Conservation (phyloP, 1,140 invertebrate genomes). For the Armadillidium nasatum region DNA sequence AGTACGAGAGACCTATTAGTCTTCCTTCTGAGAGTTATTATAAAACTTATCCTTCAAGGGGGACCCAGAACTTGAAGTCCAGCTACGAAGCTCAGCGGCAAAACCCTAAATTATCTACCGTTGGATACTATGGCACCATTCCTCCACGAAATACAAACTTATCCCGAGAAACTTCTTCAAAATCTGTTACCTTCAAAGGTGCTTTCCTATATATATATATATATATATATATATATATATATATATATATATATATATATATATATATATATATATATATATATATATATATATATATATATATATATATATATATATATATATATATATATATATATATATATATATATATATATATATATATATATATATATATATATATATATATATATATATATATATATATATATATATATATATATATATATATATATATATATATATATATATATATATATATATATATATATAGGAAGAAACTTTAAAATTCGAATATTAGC, state of each 20-base stretch:
- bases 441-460: too few relatives aligned
- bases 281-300: constrained; percentile 9
- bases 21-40: neutral
- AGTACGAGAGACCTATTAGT: neutral
- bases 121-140: neutral
- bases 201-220: neutral
- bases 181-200: constrained; percentile 1
- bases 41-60: neutral
- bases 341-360: constrained; percentile 8
- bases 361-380: constrained; percentile 16
- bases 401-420: neutral
- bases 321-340: constrained; percentile 17
- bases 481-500: too few relatives aligned
- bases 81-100: neutral
- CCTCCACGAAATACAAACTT: neutral
- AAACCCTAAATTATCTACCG: neutral
- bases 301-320: constrained; percentile 2
- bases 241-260: neutral
- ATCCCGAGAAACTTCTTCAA: constrained; percentile 3
- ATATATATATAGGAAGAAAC: too few relatives aligned
- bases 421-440: too few relatives aligned
- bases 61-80: neutral
- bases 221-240: neutral
- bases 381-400: neutral
- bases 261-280: constrained; percentile 12